Conservation (phyloP, 1,140 invertebrate genomes). For the Dendroctonus ponderosae region DNA sequence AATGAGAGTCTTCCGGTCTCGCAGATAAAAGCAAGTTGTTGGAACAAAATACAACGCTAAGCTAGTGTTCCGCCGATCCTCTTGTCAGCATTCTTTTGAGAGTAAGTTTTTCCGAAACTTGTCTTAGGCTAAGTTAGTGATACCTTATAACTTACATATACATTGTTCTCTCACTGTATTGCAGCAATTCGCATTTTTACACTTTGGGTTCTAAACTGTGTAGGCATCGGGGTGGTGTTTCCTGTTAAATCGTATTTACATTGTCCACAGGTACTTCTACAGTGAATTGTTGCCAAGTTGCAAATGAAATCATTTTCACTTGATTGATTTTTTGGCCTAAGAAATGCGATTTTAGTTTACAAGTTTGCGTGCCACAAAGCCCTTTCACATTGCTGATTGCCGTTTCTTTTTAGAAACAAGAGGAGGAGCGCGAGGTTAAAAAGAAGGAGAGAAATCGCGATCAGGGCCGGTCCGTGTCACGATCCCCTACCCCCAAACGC, state of each 20-base stretch:
- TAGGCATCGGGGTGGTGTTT: neutral
- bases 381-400: neutral
- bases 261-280: too few species aligned
- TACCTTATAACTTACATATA: neutral
- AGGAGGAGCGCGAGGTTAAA: constrained; percentile 57
- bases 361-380: too few species aligned
- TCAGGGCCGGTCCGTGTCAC: constrained; percentile 49
- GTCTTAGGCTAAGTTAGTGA: neutral
- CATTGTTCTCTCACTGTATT: too few species aligned
- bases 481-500: constrained; percentile 46
- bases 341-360: too few species aligned
- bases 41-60: constrained; percentile 11
- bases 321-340: too few species aligned
- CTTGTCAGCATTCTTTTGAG: constrained; percentile 10
- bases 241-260: too few species aligned
- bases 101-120: constrained; percentile 17
- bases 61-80: constrained; percentile 6
- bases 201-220: neutral
- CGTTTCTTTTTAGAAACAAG: constrained; percentile 63
- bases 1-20: constrained; percentile 9
- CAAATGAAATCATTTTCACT: too few species aligned
- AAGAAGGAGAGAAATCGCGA: constrained; percentile 50
- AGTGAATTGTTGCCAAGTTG: too few species aligned
- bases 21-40: constrained; percentile 9
- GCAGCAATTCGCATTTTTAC: neutral